Evolutionary conservation across 2,797 vertebrate species (phyloP).

Genomic region (Mormyrus proboscirostris): DNA sequence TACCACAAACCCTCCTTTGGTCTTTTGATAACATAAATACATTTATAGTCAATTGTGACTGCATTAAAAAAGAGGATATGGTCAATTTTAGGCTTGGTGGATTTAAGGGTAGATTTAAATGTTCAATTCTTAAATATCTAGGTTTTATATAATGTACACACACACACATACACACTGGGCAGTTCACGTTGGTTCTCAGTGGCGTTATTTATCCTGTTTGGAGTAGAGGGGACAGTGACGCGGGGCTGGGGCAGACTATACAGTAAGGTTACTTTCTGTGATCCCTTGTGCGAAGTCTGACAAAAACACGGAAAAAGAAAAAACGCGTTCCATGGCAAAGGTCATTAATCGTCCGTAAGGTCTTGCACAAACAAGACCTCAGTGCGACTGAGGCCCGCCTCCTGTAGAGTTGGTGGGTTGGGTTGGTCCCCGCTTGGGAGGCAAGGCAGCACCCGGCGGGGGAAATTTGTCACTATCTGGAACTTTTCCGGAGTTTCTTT

Average conservation of each 20-base stretch:
- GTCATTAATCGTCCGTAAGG: slow-evolving; percentile 94
- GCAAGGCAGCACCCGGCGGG: slow-evolving; percentile 91
- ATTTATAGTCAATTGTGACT: slow-evolving; percentile 54
- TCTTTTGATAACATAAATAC: slow-evolving; percentile 72
- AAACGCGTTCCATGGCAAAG: slow-evolving; percentile 45
- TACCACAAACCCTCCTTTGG: slow-evolving; percentile 80
- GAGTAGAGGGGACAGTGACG: slow-evolving; percentile 34
- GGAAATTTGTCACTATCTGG: slow-evolving; percentile 96
- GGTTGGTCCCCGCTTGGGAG: slow-evolving; percentile 86
- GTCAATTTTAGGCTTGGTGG: slow-evolving; percentile 16
- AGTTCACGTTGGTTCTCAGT: slow-evolving; percentile 44
- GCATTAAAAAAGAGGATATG: slow-evolving; percentile 58
- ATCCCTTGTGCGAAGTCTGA: slow-evolving; percentile 83
- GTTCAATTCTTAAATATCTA: slow-evolving; percentile 56
- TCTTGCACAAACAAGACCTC: slow-evolving; percentile 99
- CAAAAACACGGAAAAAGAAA: slow-evolving; percentile 58
- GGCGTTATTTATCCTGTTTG: slow-evolving; percentile 25
- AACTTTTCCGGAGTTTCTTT: slow-evolving; percentile 98
- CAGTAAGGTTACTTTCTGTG: slow-evolving; percentile 68
- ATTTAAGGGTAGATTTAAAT: slow-evolving; percentile 16
- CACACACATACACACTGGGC: slow-evolving; percentile 35
- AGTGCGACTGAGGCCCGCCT: slow-evolving; percentile 94
- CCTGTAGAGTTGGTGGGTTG: slow-evolving; percentile 89
- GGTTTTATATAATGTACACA: slow-evolving; percentile 56
- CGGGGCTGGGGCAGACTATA: slow-evolving; percentile 51